Conservation (phyloP, 1,140 invertebrate species). For the Heliconius melpomene region DNA sequence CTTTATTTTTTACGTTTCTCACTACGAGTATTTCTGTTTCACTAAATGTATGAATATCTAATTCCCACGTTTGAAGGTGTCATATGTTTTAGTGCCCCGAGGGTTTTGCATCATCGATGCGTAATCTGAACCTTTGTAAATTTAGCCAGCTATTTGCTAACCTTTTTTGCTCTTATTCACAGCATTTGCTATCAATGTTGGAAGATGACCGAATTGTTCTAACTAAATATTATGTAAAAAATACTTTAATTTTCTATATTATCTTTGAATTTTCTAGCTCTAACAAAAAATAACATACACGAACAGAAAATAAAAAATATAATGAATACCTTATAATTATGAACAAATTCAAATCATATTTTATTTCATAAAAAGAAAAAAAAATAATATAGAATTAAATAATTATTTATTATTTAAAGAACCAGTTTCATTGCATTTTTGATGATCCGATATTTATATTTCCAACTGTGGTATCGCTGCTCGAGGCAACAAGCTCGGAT, state of each 20-base stretch:
- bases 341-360: no score
- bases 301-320: no score
- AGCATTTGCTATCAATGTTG: background rate
- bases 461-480: background rate
- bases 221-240: background rate
- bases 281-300: no score
- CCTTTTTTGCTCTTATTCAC: background rate
- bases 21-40: background rate
- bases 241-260: background rate
- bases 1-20: no score
- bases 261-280: background rate
- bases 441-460: slow-evolving; percentile 12
- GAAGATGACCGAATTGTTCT: background rate
- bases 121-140: slow-evolving; percentile 8
- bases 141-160: background rate
- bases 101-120: background rate
- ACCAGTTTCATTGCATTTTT: background rate
- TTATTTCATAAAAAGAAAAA: background rate
- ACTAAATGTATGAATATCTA: background rate
- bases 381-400: background rate
- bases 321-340: no score
- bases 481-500: slow-evolving; percentile 8
- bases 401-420: slow-evolving; percentile 8
- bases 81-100: background rate
- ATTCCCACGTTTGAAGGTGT: background rate